Evolutionary conservation across 2,797 vertebrate genomes (phyloP).

Genomic region (Diplodus puntazzo): DNA sequence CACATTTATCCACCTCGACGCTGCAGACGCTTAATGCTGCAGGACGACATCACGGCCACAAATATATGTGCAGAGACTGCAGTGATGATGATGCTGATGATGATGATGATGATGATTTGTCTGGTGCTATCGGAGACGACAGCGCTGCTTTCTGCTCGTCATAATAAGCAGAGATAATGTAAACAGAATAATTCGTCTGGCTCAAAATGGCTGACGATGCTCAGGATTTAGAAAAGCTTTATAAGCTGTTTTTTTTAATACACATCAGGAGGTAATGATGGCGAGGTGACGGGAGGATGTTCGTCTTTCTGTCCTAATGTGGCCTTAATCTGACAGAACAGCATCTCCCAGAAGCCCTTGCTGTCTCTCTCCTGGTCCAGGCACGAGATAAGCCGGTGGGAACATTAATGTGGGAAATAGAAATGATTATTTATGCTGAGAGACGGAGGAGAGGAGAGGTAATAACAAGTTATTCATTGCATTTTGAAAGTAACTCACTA

Average conservation of each 20-base stretch:
- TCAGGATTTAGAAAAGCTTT: constrained; percentile 13
- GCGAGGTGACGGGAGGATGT: neutral
- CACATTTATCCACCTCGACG: constrained; percentile 28
- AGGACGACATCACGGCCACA: neutral
- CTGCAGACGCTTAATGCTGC: neutral
- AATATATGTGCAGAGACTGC: neutral
- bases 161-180: constrained; percentile 14
- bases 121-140: neutral
- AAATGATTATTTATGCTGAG: neutral
- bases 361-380: neutral
- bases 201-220: constrained; percentile 19
- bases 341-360: constrained; percentile 34
- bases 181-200: constrained; percentile 27
- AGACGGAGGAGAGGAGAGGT: neutral
- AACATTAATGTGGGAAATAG: neutral
- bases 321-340: constrained; percentile 19
- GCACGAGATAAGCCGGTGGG: neutral
- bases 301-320: neutral
- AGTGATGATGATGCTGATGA: constrained; percentile 1
- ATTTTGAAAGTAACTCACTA: too few relatives aligned
- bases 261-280: neutral
- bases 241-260: constrained; percentile 4
- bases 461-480: too few relatives aligned
- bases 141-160: neutral
- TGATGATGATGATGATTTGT: neutral